Base-by-base conservation (phyloP, 92 coral and sea anemone species). In the Isaurus tuberculatus region DNA sequence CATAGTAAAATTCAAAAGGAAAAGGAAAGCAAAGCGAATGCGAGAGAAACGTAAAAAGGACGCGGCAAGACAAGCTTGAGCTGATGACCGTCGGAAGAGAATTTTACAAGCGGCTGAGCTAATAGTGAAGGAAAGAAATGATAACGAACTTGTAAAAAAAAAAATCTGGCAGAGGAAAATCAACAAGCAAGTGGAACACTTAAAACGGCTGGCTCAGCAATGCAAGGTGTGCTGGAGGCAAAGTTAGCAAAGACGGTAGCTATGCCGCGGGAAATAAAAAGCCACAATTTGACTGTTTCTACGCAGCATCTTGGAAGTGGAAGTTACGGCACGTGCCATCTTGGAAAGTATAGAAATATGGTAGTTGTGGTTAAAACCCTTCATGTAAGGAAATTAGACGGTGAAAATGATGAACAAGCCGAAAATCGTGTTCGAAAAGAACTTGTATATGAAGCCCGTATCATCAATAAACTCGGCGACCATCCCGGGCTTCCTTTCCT, bases 401-500 rank as follows among this genome's bases (percentile, higher is more conserved):
- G 42, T 23, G 84, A 22, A 8, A 75, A 48, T 19, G 27, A 42
- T 8, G 17, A 77, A 26, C 63, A 36, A 37, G 75, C 84, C 40
- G 57, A 19, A 22, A 31, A 55, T 36, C 63, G 83, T 70, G 43
- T 64, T 11, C 66, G 33, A 66, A 49, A 78, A 19, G 70, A 73
- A 74, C 73, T 84, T 70, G 36, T 57, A 2, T 73, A 72, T 30
- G 87, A 88, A 31, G 85, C 85, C 27, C 19, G 36, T 17, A 81
- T 88, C 8, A 60, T 84, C 14, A 57, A 22, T 37, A 64, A 78
- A 27, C 75, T 84, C 14, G 86, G 86, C 11, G 91, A 88, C 43
- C 87, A 88, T 58, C 88, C 85, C n/a, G 80, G 85, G 23, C 74
- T 83, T 17, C 91, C 91, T 13, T 57, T 75, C 43, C 63, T 87